These are phyloP conservation scores for Brienomyrus longianalis DNA, from an alignment of 2,113 vertebrate species.

Conservation along the genomic window DNA sequence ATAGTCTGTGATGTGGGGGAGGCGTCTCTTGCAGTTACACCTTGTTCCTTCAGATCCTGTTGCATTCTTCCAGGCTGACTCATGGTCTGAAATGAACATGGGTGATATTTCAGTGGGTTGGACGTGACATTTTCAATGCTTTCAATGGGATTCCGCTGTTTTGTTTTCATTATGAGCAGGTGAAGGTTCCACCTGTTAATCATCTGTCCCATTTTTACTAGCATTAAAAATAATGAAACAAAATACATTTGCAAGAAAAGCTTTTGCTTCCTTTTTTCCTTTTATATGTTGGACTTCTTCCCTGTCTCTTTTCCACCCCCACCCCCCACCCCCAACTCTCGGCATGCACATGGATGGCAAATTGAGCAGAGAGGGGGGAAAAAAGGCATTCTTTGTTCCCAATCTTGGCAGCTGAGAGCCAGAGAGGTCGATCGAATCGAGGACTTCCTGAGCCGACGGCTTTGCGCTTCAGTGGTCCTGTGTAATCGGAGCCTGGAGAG, in stretches of 20 bases:
- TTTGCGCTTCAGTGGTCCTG: constrained; percentile 3
- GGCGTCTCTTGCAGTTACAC: constrained; percentile 10
- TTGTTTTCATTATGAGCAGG: neutral
- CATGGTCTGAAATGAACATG: neutral
- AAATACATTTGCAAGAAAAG: neutral
- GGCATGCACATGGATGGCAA: neutral
- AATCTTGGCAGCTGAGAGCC: neutral
- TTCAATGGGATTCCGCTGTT: neutral
- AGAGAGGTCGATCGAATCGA: neutral
- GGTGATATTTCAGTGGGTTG: neutral
- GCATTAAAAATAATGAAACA: neutral
- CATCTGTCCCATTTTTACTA: neutral
- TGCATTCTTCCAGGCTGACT: constrained; percentile 16
- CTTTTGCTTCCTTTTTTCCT: neutral
- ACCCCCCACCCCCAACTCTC: neutral
- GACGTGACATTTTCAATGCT: neutral
- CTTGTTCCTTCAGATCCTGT: constrained; percentile 18
- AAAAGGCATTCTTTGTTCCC: neutral
- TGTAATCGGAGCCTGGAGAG: neutral
- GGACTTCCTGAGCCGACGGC: constrained; percentile 5
- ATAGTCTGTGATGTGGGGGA: neutral
- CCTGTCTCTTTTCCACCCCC: too few species aligned
- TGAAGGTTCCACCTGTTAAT: neutral
- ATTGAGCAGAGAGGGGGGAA: neutral
- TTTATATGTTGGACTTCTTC: neutral